Evolutionary conservation across 2,113 vertebrate species (phyloP), one percentile per base, ranked within the genome.

Genomic region (Oncorhynchus keta): DNA sequence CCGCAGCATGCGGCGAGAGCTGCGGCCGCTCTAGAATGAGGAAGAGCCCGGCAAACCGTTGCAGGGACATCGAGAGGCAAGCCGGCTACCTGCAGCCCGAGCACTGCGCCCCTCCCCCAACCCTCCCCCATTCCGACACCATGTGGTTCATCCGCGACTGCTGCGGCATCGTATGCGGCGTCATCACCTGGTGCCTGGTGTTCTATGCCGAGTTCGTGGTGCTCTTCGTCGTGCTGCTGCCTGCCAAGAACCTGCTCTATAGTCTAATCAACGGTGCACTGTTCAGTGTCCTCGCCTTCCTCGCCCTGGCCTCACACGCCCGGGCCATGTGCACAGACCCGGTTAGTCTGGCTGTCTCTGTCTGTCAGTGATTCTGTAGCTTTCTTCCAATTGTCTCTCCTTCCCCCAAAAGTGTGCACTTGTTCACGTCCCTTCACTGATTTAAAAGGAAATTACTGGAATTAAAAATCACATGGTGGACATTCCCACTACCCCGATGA

Each of bases 61-160:
- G 89, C 92, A 94, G 97, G 93, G 96, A 97, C 92, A 99, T 99
- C 87, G 98, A 98, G 93, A 95, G 97, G 87, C 96, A 93, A 82
- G 95, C 97, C 18, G 94, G 96, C 87, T 99, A 98, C 93, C 95
- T 98, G 89, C 93, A 89, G 82, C 97, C 96, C 0, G 97, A 99
- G 84, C 95, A 97, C 94, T 99, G 97, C 59, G 79, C 92, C 81
- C 97, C 97, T 55, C 97, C 97, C 13, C 94, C 96, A 8, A 92
- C 86, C 16, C 92, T 6, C 12, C 4, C 83, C 62, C 85, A 91
- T 73, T 83, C 92, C 71, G 93, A 86, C 93, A 87, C 93, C 91
- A 96, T 98, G 96, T 99, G 98, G 98, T 99, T 98, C 90, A 98
- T 99, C 91, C 95, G 95, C 1, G 98, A 99, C 82, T 92, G 95